A percentile compares a stretch with the other conserved stretches of the same genome.
These are phyloP conservation scores for Acronicta alni DNA, from an alignment of 2,888 invertebrate species.

Conservation along the genomic window DNA sequence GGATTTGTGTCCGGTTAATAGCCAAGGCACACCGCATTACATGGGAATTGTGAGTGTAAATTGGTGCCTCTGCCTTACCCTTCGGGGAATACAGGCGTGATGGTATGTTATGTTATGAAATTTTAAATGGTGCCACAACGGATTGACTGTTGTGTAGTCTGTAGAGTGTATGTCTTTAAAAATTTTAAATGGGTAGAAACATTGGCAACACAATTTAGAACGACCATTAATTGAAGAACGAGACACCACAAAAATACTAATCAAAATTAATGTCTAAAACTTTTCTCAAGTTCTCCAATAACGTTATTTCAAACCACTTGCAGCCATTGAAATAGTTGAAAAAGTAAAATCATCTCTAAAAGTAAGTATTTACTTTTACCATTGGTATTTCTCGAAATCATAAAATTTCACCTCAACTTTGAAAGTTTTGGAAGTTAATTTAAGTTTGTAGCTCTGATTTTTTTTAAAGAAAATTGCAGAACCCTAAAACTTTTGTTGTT, in stretches of 20 bases:
- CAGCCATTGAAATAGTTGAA: slow-evolving; percentile 3
- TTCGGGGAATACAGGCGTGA: no score
- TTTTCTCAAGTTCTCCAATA: background rate
- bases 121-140: no score
- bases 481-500: background rate
- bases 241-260: background rate
- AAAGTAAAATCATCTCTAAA: background rate
- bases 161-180: no score
- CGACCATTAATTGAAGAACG: background rate
- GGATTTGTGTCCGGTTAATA: no score
- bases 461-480: slow-evolving; percentile 10
- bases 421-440: slow-evolving; percentile 25
- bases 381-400: slow-evolving; percentile 4
- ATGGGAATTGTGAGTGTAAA: no score
- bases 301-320: background rate
- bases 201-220: background rate
- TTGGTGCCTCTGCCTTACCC: no score
- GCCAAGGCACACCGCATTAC: no score
- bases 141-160: no score
- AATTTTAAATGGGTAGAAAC: background rate
- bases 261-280: background rate
- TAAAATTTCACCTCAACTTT: slow-evolving; percentile 11
- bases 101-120: no score
- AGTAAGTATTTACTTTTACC: background rate
- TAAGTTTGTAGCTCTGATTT: slow-evolving; percentile 28